Base-by-base conservation (phyloP, 2,888 invertebrate species). In the Lissocephala sabroskyi region DNA sequence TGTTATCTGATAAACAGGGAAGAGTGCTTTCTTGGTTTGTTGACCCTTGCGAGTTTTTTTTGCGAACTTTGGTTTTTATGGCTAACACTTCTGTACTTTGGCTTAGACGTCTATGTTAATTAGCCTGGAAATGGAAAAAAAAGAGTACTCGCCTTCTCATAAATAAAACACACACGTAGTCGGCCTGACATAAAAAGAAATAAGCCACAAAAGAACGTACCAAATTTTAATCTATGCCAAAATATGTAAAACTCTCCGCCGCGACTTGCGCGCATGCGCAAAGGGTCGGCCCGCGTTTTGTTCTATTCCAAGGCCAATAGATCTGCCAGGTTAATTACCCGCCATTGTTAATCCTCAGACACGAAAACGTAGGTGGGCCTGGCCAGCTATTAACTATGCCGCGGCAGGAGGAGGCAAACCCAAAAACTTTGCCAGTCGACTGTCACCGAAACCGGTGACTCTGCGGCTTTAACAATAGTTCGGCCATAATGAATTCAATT, bases 321-420 rank as follows among this genome's bases (percentile, higher is more conserved):
- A 62, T 65, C 65, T 66, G 64, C 61, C 76, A 59, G 79, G 78
- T 79, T 79, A 79, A 79, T 76, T 79, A 76, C 79, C 71, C 55
- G 66, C 64, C 60, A 70, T 71, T 71, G 71, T 75, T 71, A 71
- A 75, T 71, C 71, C 71, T 75, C 58, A 30, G 62, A 44, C 48
- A 64, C n/a, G n/a, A n/a, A n/a, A n/a, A n/a, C n/a, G n/a, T n/a
- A n/a, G n/a, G n/a, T n/a, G n/a, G n/a, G n/a, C n/a, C n/a, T n/a
- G n/a, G n/a, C n/a, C n/a, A n/a, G n/a, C n/a, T n/a, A n/a, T n/a
- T n/a, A 60, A 23, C 23, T 23, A 23, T 67, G 60, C 57, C 23
- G 23, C 23, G 7, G 23, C n/a, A 23, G 23, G 23, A 23, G 23
- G 23, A 23, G 23, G n/a, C n/a, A n/a, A n/a, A n/a, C n/a, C n/a